A percentile compares a stretch with the other conserved stretches of the same genome.
phyloP scores from a whole-genome alignment of 2,888 invertebrate species.

The Diploptera punctata region DNA sequence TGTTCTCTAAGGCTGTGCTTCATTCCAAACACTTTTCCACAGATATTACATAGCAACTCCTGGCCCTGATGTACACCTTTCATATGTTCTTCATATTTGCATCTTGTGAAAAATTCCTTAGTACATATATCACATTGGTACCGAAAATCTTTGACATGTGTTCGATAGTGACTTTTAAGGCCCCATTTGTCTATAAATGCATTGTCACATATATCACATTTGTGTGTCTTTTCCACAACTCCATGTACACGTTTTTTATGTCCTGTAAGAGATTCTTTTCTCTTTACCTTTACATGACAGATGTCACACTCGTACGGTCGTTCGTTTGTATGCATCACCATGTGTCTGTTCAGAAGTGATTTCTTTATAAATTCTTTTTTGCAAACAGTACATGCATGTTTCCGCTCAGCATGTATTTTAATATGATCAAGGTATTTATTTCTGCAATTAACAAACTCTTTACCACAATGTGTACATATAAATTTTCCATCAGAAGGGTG shows the following conservation, averaged over 20 bases:
- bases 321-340: constrained; percentile 19
- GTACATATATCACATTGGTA: constrained; percentile 36
- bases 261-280: constrained; percentile 42
- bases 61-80: constrained; percentile 39
- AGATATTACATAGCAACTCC: constrained; percentile 21
- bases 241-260: not conserved
- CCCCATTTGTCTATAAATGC: not conserved
- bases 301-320: constrained; percentile 53
- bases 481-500: too few relatives aligned
- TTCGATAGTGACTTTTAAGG: not conserved
- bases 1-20: constrained; percentile 50
- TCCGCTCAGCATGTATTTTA: too few relatives aligned
- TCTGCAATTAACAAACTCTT: too few relatives aligned
- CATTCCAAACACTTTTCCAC: constrained; percentile 47
- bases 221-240: constrained; percentile 37
- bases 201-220: constrained; percentile 49
- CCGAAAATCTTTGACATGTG: constrained; percentile 3
- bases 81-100: constrained; percentile 37
- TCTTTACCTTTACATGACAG: constrained; percentile 49
- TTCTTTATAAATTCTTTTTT: not conserved
- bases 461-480: too few relatives aligned
- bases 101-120: constrained; percentile 43
- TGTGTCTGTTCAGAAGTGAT: not conserved
- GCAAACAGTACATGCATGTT: not conserved
- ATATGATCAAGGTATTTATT: too few relatives aligned